Evolutionary conservation across 1,140 invertebrate genomes (phyloP), one percentile per base, ranked within the genome.

Genomic region (Eurosta solidaginis): DNA sequence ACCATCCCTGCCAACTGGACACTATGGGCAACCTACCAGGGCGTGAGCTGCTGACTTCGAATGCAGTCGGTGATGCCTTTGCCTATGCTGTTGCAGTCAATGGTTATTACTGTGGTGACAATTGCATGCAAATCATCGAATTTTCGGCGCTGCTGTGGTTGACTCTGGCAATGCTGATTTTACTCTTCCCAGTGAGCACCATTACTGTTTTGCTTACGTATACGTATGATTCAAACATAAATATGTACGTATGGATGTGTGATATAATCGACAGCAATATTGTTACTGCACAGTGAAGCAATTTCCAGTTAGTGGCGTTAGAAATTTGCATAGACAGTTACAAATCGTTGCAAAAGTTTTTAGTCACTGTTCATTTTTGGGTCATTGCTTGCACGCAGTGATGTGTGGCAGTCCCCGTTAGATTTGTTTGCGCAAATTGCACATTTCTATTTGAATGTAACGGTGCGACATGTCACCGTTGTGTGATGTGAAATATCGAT

Each of bases 81-180:
- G 29, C 25, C 4, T 1, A 3, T 22, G 22, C 17, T 33, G 22
- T 22, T 27, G 22, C 22, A 12, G 54, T 29, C 54, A 59, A 59
- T 59, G 54, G 27, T 59, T 59, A 59, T 59, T 59, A 59, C 54
- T 27, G 54, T 59, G 54, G 54, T 59, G 54, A 59, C 54, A 59
- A 59, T 59, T 59, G 54, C 54, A 59, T 59, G 54, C 54, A 59
- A 59, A 59, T 59, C 54, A 59, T 59, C 25, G 54, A 59, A 59
- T 59, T 59, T 59, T 36, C 54, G 17, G 22, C 29, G 54, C 25
- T 29, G 9, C 45, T 49, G n/a, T 17, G 45, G 45, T n/a, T 49
- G 10, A 49, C 45, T n/a, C 9, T 17, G 12, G 45, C 9, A 17
- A 17, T 12, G 29, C 54, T 7, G 29, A 17, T 22, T 10, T 33